Percentiles rank a stretch among this genome's conserved stretches.
phyloP scores from a whole-genome alignment of 2,888 invertebrate genomes.

The Watsonalla binaria region DNA sequence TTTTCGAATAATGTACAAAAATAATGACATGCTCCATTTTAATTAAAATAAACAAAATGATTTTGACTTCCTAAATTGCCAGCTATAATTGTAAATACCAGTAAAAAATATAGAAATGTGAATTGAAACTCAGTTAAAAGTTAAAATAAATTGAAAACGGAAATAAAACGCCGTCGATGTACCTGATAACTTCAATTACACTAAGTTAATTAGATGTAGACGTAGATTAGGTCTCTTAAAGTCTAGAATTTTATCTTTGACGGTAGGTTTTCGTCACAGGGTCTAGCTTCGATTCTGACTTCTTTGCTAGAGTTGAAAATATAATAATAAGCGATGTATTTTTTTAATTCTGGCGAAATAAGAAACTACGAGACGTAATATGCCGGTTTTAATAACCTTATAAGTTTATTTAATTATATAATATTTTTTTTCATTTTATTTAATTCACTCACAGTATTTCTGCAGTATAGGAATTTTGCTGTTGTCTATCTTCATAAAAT shows the following conservation, averaged over 20 bases:
- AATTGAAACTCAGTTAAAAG: conserved; percentile 26
- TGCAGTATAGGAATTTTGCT: conserved; percentile 48
- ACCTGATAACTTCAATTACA: conserved; percentile 76
- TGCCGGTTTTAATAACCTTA: conserved; percentile 21
- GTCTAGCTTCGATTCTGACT: conserved; percentile 54
- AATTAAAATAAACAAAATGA: background rate
- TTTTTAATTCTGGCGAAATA: conserved; percentile 1
- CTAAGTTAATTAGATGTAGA: conserved; percentile 66
- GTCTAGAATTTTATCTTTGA: conserved; percentile 65
- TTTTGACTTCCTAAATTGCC: conserved; percentile 34
- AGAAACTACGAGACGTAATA: conserved; percentile 20
- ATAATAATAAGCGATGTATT: background rate
- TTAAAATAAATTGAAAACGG: conserved; percentile 28
- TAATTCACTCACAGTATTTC: conserved; percentile 13
- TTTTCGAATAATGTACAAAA: background rate
- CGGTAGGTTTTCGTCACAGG: conserved; percentile 71
- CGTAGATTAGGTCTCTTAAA: conserved; percentile 63
- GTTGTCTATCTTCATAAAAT: conserved; percentile 32
- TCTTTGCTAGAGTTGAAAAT: conserved; percentile 11
- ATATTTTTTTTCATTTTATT: background rate
- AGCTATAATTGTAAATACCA: conserved; percentile 52
- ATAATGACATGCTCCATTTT: too few relatives aligned
- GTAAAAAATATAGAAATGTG: conserved; percentile 18
- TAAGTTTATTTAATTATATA: conserved; percentile 10
- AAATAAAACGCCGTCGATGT: conserved; percentile 67